Evolutionary conservation across 2,888 invertebrate species (phyloP), one percentile per base, ranked within the genome.

Genomic region (Cheilosia urbana): DNA sequence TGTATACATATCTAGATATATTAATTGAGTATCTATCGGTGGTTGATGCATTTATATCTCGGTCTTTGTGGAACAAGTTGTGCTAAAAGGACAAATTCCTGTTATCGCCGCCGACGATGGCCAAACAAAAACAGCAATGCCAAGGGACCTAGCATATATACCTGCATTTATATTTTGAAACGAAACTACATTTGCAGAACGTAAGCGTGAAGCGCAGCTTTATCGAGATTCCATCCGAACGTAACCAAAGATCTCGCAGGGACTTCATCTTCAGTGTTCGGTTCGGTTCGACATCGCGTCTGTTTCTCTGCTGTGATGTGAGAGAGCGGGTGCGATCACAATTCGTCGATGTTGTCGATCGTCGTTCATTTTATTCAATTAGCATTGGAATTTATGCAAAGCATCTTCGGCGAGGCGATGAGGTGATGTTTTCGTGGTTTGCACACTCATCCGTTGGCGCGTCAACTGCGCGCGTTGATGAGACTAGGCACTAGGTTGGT

Each of bases 351-450:
- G 76, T 72, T 80, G 80, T 85, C 85, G 85, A 85, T 81, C 85
- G 85, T 89, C 88, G 89, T 89, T 88, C 89, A 88, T 89, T 89
- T 89, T 88, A 89, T 89, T 89, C 89, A 89, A 89, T 89, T 89
- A 89, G 89, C 88, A 88, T 87, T 84, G 88, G 89, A 88, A 88
- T 89, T 88, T 89, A 89, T 89, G 89, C 89, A 89, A 89, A 89
- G 87, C 81, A 72, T 85, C 75, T 71, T 58, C 30, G 75, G 37
- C 73, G 66, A 73, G 79, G 79, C 73, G 83, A 78, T 73, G 79
- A 79, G 83, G 73, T 79, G 79, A 73, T 83, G 79, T 83, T 73
- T 83, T 83, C 72, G 72, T 79, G 72, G 79, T 71, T 68, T 58
- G 79, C 72, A 45, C 63, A 84, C 80, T 80, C 80, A 84, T 75